phyloP scores from a whole-genome alignment of 2,797 vertebrate genomes.

The Adelosebastes latens region DNA sequence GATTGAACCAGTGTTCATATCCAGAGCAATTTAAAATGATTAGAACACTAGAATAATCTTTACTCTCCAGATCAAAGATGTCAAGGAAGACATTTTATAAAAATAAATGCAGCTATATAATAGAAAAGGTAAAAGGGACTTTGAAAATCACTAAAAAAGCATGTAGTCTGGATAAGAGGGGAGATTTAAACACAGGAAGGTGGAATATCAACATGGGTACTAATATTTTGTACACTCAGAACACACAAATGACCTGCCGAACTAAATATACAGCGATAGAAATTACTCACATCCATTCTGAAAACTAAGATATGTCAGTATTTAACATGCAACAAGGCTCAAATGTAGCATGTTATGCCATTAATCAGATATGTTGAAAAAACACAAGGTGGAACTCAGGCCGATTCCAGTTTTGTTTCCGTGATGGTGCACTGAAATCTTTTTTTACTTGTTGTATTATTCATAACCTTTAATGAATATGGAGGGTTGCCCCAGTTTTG shows the following conservation, averaged over 20 bases:
- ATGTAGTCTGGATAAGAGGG: not conserved
- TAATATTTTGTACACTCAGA: slow-evolving; percentile 51
- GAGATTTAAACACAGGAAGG: not conserved
- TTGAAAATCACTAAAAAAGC: not conserved
- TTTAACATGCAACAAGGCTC: slow-evolving; percentile 50
- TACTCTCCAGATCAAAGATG: not conserved
- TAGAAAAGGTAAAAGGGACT: not conserved
- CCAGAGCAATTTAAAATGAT: not conserved
- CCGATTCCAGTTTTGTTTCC: slow-evolving; percentile 16
- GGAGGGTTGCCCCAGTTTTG: slow-evolving; percentile 49
- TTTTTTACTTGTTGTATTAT: slow-evolving; percentile 4
- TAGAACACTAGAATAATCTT: not conserved
- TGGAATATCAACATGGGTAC: not conserved
- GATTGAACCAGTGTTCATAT: not conserved
- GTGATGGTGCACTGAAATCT: not conserved
- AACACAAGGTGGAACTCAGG: not conserved
- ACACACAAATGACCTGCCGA: slow-evolving; percentile 27
- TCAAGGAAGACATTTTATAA: not conserved
- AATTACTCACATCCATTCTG: slow-evolving; percentile 44
- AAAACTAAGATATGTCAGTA: slow-evolving; percentile 4
- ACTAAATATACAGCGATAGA: not conserved
- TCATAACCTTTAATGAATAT: slow-evolving; percentile 34
- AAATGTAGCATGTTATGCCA: not conserved
- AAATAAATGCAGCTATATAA: not conserved
- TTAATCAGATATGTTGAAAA: not conserved